Base-by-base conservation (phyloP, 1,140 invertebrate genomes). In the Pollicipes pollicipes region DNA sequence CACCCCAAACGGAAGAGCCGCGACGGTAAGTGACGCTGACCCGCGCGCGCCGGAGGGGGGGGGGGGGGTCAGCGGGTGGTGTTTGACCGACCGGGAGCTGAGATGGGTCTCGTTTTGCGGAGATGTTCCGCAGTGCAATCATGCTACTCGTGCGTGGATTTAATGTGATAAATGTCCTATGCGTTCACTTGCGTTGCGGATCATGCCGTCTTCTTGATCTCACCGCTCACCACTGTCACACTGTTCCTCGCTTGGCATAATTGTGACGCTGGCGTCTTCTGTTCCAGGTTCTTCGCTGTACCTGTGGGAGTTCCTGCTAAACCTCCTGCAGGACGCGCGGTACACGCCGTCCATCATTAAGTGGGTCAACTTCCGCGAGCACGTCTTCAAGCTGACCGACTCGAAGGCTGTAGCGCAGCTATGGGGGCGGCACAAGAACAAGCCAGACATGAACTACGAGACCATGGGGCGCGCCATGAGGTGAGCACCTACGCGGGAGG, bases 381-480 rank as follows among this genome's bases (percentile, higher is more conserved):
- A 96, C 66, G 92, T 98, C 31, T 98, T 98, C 84, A 99, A 99
- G 81, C 85, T 99, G 77, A 95, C 99, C 28, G 97, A 99, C 82
- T 97, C 95, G 26, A 99, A 99, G 81, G 95, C 95, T 17, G 97
- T 99, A 13, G 97, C 95, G 13, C 85, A 91, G 68, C 84, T 99
- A 26, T 99, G 97, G 97, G 97, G 97, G 67, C 84, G 96, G 76
- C 96, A 99, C 84, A 99, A 99, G 83, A 99, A 99, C 82, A 99
- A 99, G 82, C 97, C 97, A 2, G 95, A 98, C 80, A 99, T 99
- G 97, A 99, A 99, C 83, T 99, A 99, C 82, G 97, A 99, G 83
- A 99, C 97, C 37, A 99, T 99, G 97, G 97, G 97, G 16, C 85
- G 97, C 71, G 96, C 97, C 45, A 83, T 99, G 70, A 89, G 95